Evolutionary conservation across 1,140 invertebrate species (phyloP), one percentile per base, ranked within the genome.

Genomic region (Olivierus martensii): DNA sequence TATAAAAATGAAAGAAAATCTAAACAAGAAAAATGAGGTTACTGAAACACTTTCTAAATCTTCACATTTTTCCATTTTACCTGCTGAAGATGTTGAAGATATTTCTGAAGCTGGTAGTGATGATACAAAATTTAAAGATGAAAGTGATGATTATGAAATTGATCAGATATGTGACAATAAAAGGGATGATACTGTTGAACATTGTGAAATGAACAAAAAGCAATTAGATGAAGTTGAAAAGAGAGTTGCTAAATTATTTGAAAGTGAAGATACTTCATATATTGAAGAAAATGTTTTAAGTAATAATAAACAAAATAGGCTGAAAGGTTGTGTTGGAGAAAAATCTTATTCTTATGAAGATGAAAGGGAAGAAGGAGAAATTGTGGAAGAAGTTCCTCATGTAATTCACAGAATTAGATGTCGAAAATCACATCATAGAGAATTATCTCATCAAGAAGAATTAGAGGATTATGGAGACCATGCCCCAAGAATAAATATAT

Each of bases 311-410:
- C 7, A 7, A 28, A 38, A 47, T 15, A 5, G 5, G 37, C 6
- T 12, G 7, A 41, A 41, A 14, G 14, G 12, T 41, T 15, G 12
- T n/a, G 12, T 2, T 18, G 17, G 39, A 15, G 6, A 5, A 15
- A 41, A 41, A 41, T 41, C 39, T 46, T 50, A 52, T 15, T 44
- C 46, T 21, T 45, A 47, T 44, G 55, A 56, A 41, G 66, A 69
- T 50, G 64, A 62, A 52, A 28, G 28, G 9, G 71, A 73, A 65
- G 74, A 76, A 55, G 75, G 74, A 3, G 75, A 79, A 63, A 76
- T 76, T 19, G 69, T 76, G 6, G 49, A 58, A 47, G 71, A 73
- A 11, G 58, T 55, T 58, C 63, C 34, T 67, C 67, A 46, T 58
- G 65, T 18, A 54, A 63, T 49, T 59, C 47, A 44, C 35, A 38